Base-by-base conservation (phyloP, 2,113 vertebrate species). In the human (Homo sapiens) region DNA sequence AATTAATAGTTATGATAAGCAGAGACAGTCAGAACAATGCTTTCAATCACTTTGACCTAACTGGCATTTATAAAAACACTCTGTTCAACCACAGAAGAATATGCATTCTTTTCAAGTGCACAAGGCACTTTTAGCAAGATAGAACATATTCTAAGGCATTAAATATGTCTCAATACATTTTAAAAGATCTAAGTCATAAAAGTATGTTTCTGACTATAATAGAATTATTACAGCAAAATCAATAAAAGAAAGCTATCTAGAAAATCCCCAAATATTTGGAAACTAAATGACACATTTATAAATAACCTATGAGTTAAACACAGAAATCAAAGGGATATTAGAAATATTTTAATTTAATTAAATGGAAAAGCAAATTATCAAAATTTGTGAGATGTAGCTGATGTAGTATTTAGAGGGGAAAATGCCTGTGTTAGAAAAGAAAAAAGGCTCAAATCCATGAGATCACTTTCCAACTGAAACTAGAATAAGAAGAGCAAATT, bases 21-120 rank as follows among this genome's bases (percentile, higher is more conserved):
- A 81, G 88, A 87, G 82, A 94, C 38, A 94, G 43, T 90, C n/a
- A 93, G 64, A 94, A n/a, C n/a, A 91, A 55, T 23, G 32, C 30
- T 75, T 25, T 75, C 43, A 73, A 73, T 66, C 72, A 95, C 10
- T 73, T 83, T 70, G 83, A 95, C 59, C 40, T 59, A 55, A 87
- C 3, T 70, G 68, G 52, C 61, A 75, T 45, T 83, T 76, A 45
- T 79, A 45, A 84, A 94, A 84, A 59, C 55, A 38, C 32, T 55
- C n/a, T 89, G 16, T 32, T 48, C 35, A 96, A 52, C 59, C 68
- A 89, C 13, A 48, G 82, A 52, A 92, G 57, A 82, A 30, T 64
- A 82, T 45, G 45, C 20, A 81, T 73, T 32, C 1, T 80, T 91
- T 90, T 82, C 7, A 96, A 75, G 38, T 40, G 11, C 57, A 88